A percentile compares a stretch with the other conserved stretches of the same genome.
These are phyloP conservation scores for Heliothis peltigera DNA, from an alignment of 2,888 invertebrate genomes.

Conservation along the genomic window DNA sequence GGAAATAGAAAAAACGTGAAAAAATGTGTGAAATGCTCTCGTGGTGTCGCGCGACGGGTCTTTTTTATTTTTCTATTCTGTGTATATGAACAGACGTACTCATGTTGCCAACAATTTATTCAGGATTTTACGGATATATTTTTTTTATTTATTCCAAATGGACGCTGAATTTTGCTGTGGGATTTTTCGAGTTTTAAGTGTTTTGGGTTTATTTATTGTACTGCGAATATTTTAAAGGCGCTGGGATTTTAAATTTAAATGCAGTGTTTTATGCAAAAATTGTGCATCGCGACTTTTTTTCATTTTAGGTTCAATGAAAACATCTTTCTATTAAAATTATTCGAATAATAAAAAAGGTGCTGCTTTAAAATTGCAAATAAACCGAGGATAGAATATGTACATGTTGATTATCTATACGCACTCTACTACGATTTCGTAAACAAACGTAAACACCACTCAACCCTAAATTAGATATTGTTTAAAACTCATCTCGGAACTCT, in stretches of 20 bases:
- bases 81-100: constrained; percentile 44
- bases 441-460: constrained; percentile 17
- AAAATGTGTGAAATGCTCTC: constrained; percentile 64
- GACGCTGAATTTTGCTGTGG: constrained; percentile 27
- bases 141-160: constrained; percentile 23
- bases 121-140: constrained; percentile 26
- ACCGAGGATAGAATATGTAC: constrained; percentile 1
- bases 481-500: constrained; percentile 27
- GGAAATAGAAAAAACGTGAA: constrained; percentile 54
- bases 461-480: constrained; percentile 38
- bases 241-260: constrained; percentile 1
- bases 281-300: not conserved
- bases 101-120: constrained; percentile 44
- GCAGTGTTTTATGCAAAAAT: not conserved
- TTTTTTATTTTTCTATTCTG: constrained; percentile 43
- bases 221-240: not conserved
- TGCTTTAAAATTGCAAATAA: not conserved
- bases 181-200: constrained; percentile 18
- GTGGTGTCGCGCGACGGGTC: constrained; percentile 44
- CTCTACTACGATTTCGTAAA: constrained; percentile 23
- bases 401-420: constrained; percentile 3
- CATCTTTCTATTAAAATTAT: not conserved
- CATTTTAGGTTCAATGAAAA: not conserved
- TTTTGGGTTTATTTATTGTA: constrained; percentile 14
- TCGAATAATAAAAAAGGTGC: not conserved